Evolutionary conservation across 2,113 vertebrate species (phyloP).

Genomic region (Lepus americanus): DNA sequence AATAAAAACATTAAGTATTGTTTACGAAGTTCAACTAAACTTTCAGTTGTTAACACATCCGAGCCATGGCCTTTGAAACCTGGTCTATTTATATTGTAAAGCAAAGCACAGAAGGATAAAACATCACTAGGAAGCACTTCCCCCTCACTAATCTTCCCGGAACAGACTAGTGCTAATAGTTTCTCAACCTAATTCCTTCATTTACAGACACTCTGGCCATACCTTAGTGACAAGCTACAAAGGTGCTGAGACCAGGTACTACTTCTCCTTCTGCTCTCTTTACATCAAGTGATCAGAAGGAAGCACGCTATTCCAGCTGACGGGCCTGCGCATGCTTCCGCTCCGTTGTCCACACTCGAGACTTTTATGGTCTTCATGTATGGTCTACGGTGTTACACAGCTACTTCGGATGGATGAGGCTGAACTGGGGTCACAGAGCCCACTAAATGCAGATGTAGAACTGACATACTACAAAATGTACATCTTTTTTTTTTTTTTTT

Average conservation of each 20-base stretch:
- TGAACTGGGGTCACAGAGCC: not conserved
- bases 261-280: not conserved
- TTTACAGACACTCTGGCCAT: not conserved
- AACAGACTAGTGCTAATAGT: not conserved
- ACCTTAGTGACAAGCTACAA: not conserved
- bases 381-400: rapidly evolving
- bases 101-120: not conserved
- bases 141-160: not conserved
- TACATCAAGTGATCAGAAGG: not conserved
- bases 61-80: not conserved
- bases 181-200: not conserved
- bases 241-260: not conserved
- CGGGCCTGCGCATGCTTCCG: not conserved
- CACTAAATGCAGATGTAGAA: too few species aligned
- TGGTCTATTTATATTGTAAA: not conserved
- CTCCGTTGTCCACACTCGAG: too few species aligned
- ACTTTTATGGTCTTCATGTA: not conserved
- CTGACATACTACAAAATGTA: not conserved
- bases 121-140: not conserved
- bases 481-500: too few species aligned
- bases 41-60: not conserved
- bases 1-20: not conserved
- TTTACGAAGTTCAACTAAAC: not conserved
- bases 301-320: not conserved
- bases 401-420: not conserved